phyloP scores from a whole-genome alignment of 2,888 invertebrate species.

The Lycaena phlaeas region DNA sequence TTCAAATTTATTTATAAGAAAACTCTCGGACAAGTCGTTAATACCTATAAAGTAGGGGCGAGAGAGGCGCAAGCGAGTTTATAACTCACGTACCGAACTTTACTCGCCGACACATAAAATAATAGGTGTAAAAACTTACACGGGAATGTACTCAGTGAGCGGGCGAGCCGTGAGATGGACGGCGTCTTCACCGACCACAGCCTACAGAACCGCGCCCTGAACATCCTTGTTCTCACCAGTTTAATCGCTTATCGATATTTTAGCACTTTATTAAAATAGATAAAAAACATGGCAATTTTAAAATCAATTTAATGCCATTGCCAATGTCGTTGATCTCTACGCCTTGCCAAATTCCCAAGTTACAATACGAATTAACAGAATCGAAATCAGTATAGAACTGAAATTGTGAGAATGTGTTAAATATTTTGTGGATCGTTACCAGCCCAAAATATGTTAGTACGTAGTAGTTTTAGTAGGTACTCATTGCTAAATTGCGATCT shows the following conservation, averaged over 20 bases:
- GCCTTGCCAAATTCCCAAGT: too few relatives aligned
- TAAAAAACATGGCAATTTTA: neutral
- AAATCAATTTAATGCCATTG: too few relatives aligned
- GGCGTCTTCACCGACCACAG: slow-evolving; percentile 28
- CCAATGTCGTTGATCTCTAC: too few relatives aligned
- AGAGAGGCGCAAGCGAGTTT: slow-evolving; percentile 72
- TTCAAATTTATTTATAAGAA: slow-evolving; percentile 75
- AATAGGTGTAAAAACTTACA: slow-evolving; percentile 74
- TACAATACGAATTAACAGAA: too few relatives aligned
- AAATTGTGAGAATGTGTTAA: too few relatives aligned
- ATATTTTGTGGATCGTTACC: too few relatives aligned
- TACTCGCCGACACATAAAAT: slow-evolving; percentile 74
- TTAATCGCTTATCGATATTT: neutral
- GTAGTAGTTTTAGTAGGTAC: too few relatives aligned
- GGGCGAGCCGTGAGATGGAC: slow-evolving; percentile 65
- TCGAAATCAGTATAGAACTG: too few relatives aligned
- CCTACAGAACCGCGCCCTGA: slow-evolving; percentile 23
- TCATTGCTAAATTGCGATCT: too few relatives aligned
- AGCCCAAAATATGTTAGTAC: too few relatives aligned
- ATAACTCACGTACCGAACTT: slow-evolving; percentile 74
- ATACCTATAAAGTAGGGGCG: slow-evolving; percentile 74
- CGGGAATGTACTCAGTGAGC: slow-evolving; percentile 72
- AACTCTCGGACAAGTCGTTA: slow-evolving; percentile 74
- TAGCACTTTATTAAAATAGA: neutral
- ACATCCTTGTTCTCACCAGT: slow-evolving; percentile 14